phyloP scores from a whole-genome alignment of 2,797 vertebrate genomes.

The Cheirogaleus major region DNA sequence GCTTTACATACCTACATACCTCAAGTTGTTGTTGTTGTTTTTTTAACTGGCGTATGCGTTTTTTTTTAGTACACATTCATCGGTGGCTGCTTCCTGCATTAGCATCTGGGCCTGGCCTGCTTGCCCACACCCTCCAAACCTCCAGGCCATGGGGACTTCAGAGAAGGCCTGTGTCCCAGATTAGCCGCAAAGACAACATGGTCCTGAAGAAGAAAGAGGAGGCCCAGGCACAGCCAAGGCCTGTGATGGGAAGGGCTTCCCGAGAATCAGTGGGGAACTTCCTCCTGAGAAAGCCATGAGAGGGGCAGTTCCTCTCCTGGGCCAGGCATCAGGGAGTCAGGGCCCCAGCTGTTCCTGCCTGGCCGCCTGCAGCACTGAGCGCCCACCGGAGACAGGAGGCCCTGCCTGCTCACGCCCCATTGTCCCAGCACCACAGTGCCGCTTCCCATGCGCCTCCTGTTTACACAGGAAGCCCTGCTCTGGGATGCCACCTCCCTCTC shows the following conservation, averaged over 20 bases:
- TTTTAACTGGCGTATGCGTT: background rate
- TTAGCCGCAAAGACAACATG: conserved; percentile 79
- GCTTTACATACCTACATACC: background rate
- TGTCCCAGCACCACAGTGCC: conserved; percentile 67
- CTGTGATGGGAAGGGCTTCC: conserved; percentile 80
- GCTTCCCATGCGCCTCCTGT: conserved; percentile 80
- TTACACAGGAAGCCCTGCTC: conserved; percentile 77
- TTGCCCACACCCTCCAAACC: conserved; percentile 48
- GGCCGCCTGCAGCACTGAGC: conserved; percentile 43
- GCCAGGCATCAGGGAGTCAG: conserved; percentile 62
- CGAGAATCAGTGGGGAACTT: conserved; percentile 78
- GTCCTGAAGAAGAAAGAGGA: conserved; percentile 75
- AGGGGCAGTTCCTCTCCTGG: conserved; percentile 75
- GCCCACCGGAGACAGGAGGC: conserved; percentile 77
- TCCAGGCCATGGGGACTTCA: conserved; percentile 60
- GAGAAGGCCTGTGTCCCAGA: conserved; percentile 65
- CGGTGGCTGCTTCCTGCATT: background rate
- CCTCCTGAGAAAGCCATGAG: conserved; percentile 76
- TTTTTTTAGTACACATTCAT: background rate
- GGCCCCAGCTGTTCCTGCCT: conserved; percentile 78
- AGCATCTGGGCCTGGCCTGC: conserved; percentile 44
- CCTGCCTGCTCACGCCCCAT: conserved; percentile 74
- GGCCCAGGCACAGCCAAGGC: conserved; percentile 61
- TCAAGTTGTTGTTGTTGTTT: background rate
- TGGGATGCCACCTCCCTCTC: conserved; percentile 68